Evolutionary conservation across 2,888 invertebrate species (phyloP).

Genomic region (Rotaria socialis): DNA sequence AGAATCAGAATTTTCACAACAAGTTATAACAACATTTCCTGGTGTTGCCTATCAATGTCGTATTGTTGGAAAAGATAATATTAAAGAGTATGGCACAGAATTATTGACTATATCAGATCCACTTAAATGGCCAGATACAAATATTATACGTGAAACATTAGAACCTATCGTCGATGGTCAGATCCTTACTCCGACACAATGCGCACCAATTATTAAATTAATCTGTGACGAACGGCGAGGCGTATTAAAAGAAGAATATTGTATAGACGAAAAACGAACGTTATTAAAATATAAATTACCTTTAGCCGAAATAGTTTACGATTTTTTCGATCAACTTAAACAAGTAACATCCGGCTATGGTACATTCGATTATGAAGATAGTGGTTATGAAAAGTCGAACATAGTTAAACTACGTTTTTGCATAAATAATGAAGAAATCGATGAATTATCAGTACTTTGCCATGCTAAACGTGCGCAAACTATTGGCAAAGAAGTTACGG

Average conservation of each 20-base stretch:
- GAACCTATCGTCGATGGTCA: constrained; percentile 73
- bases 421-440: constrained; percentile 74
- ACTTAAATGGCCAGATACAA: constrained; percentile 58
- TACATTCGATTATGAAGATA: constrained; percentile 58
- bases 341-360: constrained; percentile 87
- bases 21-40: constrained; percentile 63
- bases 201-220: background rate
- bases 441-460: constrained; percentile 78
- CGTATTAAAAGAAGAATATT: constrained; percentile 67
- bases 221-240: constrained; percentile 64
- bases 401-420: constrained; percentile 75
- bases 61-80: constrained; percentile 69
- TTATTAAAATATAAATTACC: constrained; percentile 79
- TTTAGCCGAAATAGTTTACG: constrained; percentile 83
- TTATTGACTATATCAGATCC: constrained; percentile 54
- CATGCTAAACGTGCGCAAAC: constrained; percentile 67
- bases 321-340: constrained; percentile 88
- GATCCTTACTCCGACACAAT: constrained; percentile 37
- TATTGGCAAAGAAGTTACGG: constrained; percentile 69
- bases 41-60: constrained; percentile 62
- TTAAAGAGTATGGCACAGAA: constrained; percentile 60
- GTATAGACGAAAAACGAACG: constrained; percentile 76
- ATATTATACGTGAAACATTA: constrained; percentile 70
- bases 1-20: constrained; percentile 62
- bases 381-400: constrained; percentile 71